A percentile compares a stretch with the other conserved stretches of the same genome.
phyloP scores from a whole-genome alignment of 2,888 invertebrate genomes.

The Yponomeuta evonymella region DNA sequence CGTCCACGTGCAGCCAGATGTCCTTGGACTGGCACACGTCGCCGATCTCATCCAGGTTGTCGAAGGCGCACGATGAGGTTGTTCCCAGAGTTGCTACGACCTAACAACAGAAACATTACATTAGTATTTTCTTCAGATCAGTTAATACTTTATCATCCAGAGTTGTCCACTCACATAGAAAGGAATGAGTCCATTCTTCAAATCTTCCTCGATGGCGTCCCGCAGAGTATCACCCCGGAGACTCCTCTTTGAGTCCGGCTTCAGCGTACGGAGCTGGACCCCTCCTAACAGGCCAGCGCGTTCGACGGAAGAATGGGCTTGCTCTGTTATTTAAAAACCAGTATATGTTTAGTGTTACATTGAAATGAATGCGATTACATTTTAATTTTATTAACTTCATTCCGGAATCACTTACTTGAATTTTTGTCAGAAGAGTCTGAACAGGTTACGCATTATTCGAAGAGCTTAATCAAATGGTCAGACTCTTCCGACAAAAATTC shows the following conservation, averaged over 20 bases:
- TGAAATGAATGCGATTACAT: background rate
- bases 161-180: conserved; percentile 86
- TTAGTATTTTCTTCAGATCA: background rate
- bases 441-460: too few relatives aligned
- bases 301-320: conserved; percentile 96
- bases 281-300: conserved; percentile 93
- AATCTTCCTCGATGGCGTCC: conserved; percentile 89
- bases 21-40: conserved; percentile 86
- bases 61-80: conserved; percentile 97
- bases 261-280: conserved; percentile 84
- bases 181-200: conserved; percentile 92
- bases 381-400: background rate
- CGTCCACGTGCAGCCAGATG: conserved; percentile 97
- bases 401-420: too few relatives aligned
- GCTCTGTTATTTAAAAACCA: conserved; percentile 67
- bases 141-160: background rate
- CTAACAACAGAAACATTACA: conserved; percentile 51
- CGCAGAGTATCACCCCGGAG: conserved; percentile 85
- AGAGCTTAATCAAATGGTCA: too few relatives aligned
- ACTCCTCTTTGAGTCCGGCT: conserved; percentile 82
- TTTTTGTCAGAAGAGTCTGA: too few relatives aligned
- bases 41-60: conserved; percentile 91
- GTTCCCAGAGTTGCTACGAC: conserved; percentile 94
- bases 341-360: background rate
- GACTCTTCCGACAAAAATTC: too few relatives aligned